Evolutionary conservation across 1,140 invertebrate species (phyloP).

Genomic region (Zelostemma sp.): DNA sequence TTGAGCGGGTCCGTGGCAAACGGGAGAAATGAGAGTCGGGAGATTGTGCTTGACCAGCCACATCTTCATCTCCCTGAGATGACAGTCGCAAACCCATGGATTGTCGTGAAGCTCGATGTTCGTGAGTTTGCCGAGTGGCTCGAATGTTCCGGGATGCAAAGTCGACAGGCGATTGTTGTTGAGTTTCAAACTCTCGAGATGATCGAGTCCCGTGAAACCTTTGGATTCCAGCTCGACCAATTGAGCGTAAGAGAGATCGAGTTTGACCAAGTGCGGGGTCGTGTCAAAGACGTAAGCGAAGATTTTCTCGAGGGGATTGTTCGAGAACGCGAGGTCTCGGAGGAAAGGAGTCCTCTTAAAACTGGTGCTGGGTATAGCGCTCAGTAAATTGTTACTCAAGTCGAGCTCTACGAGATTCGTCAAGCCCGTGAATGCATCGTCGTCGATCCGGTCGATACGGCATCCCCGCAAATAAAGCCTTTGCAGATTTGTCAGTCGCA

Average conservation of each 20-base stretch:
- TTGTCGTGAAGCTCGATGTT: conserved; percentile 91
- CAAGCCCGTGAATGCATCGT: conserved; percentile 83
- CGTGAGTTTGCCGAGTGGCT: conserved; percentile 80
- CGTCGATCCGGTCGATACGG: conserved; percentile 86
- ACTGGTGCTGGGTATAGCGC: conserved; percentile 81
- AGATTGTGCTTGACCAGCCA: conserved; percentile 89
- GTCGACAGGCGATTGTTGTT: conserved; percentile 85
- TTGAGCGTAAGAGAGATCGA: conserved; percentile 87
- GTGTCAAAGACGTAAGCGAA: conserved; percentile 81
- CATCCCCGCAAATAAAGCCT: conserved; percentile 86
- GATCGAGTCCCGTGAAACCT: conserved; percentile 83
- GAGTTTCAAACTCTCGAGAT: conserved; percentile 84
- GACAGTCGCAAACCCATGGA: conserved; percentile 92
- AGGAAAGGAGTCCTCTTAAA: conserved; percentile 84
- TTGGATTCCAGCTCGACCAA: conserved; percentile 81
- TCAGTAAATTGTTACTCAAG: conserved; percentile 85
- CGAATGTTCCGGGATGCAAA: conserved; percentile 78
- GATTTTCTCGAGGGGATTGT: conserved; percentile 86
- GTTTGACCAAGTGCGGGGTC: conserved; percentile 82
- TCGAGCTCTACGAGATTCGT: conserved; percentile 92
- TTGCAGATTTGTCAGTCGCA: conserved; percentile 87
- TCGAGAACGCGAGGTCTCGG: conserved; percentile 81
- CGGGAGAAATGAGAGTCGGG: conserved; percentile 81
- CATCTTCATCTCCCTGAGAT: conserved; percentile 82
- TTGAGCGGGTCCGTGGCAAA: conserved; percentile 79